phyloP scores from a whole-genome alignment of 1,140 invertebrate genomes.

The Sipha flava region DNA sequence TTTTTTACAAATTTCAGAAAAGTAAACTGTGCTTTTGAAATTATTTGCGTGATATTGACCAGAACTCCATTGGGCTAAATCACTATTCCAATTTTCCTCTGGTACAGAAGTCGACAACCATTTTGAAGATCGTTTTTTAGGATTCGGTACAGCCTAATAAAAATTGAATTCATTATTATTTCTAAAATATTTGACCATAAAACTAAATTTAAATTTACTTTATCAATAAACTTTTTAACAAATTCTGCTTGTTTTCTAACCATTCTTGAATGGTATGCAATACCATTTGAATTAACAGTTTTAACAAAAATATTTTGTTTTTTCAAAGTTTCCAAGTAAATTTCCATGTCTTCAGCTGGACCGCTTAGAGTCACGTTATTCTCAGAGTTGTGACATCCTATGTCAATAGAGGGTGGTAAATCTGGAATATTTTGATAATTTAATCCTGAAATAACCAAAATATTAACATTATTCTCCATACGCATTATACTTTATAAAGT shows the following conservation, averaged over 20 bases:
- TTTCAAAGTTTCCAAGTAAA: slow-evolving; percentile 46
- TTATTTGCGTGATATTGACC: slow-evolving; percentile 93
- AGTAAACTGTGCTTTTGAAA: slow-evolving; percentile 60
- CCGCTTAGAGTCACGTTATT: slow-evolving; percentile 63
- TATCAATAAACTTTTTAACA: slow-evolving; percentile 57
- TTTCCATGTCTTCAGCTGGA: slow-evolving; percentile 47
- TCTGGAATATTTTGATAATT: slow-evolving; percentile 46
- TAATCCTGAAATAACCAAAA: slow-evolving; percentile 31
- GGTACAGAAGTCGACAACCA: slow-evolving; percentile 57
- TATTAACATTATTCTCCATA: not conserved
- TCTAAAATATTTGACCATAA: not conserved
- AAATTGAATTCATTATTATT: not conserved
- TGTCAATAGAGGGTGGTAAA: slow-evolving; percentile 55
- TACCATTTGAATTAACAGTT: slow-evolving; percentile 57
- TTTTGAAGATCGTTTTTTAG: slow-evolving; percentile 47
- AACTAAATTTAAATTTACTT: not conserved
- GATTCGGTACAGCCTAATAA: slow-evolving; percentile 46
- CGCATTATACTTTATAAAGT: not conserved
- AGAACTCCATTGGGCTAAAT: slow-evolving; percentile 69
- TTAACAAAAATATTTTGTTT: slow-evolving; percentile 66
- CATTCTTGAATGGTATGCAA: slow-evolving; percentile 68
- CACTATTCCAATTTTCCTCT: slow-evolving; percentile 59
- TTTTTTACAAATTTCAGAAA: slow-evolving; percentile 51
- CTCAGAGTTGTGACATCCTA: slow-evolving; percentile 61
- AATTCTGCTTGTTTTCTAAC: slow-evolving; percentile 59